Base-by-base conservation (phyloP, 2,888 invertebrate genomes). In the Drosophila trichaetosa region DNA sequence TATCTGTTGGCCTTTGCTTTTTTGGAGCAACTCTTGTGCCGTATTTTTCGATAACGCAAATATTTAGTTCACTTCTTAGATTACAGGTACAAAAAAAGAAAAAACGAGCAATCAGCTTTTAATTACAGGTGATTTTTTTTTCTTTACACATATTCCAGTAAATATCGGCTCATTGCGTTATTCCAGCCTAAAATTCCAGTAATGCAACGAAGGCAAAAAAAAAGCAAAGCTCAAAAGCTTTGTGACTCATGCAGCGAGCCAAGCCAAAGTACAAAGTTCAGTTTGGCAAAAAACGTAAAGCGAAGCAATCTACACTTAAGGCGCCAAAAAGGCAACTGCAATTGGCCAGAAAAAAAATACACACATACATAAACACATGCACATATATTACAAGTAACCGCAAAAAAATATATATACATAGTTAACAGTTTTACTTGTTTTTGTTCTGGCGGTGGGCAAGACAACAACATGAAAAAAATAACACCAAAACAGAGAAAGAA, bases 181-280 rank as follows among this genome's bases (percentile, higher is more conserved):
- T 56, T 57, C 31, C 40, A 63, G n/a, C 59, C 46, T 2, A 33
- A 21, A 34, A 40, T 40, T 49, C 13, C 51, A 40, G 10, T 49
- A 48, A 4, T 62, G 59, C 59, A 57, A 38, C 21, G 36, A 21
- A 33, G 8, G 29, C 40, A 51, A 38, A 56, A 33, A 33, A 51
- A 31, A 24, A 71, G 21, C 59, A 40, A 27, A 63, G 62, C 62
- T 56, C 11, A 56, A 64, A 54, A 73, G 52, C 73, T 68, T 27
- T 52, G 56, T 85, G 84, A 85, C 29, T 85, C 84, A 85, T 79
- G 53, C 69, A 7, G 18, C 53, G 11, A 42, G 60, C 46, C 62
- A 18, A 42, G 60, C 46, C 62, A 61, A 63, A 75, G 83, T 86
- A 70, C 84, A 87, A 84, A 87, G 87, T 87, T 84, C 84, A 73